These are phyloP conservation scores for Marmota monax DNA, from an alignment of 2,113 vertebrate genomes.

Conservation along the genomic window DNA sequence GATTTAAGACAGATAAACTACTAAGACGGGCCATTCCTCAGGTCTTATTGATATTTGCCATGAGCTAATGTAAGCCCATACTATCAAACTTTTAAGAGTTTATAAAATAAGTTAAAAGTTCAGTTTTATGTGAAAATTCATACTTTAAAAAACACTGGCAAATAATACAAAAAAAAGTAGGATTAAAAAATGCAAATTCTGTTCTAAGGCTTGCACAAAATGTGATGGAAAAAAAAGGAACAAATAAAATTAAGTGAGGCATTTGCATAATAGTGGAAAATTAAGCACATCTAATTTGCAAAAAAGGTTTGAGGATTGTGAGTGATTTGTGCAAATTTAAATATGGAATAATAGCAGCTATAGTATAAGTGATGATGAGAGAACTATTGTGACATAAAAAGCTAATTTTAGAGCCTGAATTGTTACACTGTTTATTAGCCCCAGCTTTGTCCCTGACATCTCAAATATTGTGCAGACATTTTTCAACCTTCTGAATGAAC, in stretches of 20 bases:
- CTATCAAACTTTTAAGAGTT: neutral
- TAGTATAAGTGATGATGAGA: neutral
- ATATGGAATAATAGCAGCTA: neutral
- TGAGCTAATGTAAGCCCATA: neutral
- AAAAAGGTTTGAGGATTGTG: neutral
- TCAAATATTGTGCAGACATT: neutral
- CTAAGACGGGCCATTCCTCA: neutral
- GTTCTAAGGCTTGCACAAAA: neutral
- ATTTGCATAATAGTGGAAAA: neutral
- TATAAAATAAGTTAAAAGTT: neutral
- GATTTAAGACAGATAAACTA: neutral
- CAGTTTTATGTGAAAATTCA: neutral
- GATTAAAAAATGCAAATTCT: conserved; percentile 29
- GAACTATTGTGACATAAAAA: neutral
- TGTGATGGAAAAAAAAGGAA: neutral
- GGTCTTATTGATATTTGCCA: neutral
- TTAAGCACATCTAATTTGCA: neutral
- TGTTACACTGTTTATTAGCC: neutral
- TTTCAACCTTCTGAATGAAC: neutral
- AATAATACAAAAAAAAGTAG: neutral
- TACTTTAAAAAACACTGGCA: neutral
- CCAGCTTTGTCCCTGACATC: neutral
- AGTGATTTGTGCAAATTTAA: neutral
- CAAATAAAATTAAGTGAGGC: neutral
- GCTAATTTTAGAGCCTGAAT: neutral